Base-by-base conservation (phyloP, 2,113 vertebrate genomes). In the Pelvicachromis taeniatus region DNA sequence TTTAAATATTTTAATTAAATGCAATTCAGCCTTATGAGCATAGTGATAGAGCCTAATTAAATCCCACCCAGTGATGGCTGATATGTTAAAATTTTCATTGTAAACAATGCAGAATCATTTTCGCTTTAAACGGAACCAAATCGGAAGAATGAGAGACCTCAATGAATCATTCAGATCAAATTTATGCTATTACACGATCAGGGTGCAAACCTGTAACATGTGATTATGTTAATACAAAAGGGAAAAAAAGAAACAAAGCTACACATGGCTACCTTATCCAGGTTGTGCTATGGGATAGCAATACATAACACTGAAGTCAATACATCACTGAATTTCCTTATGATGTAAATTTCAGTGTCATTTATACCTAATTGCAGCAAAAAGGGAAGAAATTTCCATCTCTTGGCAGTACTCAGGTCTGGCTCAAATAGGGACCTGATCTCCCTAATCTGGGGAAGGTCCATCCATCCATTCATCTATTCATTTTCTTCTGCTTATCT, bases 191-290 rank as follows among this genome's bases (percentile, higher is more conserved):
- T 63, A 63, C 38, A 63, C 38, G 11, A 63, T 21, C 59, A 38
- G 59, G 17, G 19, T 38, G 59, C 12, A 12, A 38, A 21, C 1
- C 33, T 63, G 19, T 63, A n/a, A 6, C 33, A 63, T 63, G 59
- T 63, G 6, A 63, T 38, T 3, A 42, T 12, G 40, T 4, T 42
- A 11, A 40, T 11, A 33, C 7, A 33, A 7, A 33, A 33, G 7
- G 2, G 7, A 2, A 38, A 38, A 38, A 9, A 9, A 1, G 4
- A 4, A 12, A 42, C 0, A 4, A 10, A 42, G 10, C 11, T 12
- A 42, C 10, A 4, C 40, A 42, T 12, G 4, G 40, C 40, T 42
- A 42, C 40, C 40, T 42, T 12, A 42, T 42, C 40, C 9, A 42
- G 40, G 11, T 11, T 42, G 11, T 42, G 40, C 40, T 12, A 10